Conservation (phyloP, 2,888 invertebrate genomes). For the Nasonia oneida region DNA sequence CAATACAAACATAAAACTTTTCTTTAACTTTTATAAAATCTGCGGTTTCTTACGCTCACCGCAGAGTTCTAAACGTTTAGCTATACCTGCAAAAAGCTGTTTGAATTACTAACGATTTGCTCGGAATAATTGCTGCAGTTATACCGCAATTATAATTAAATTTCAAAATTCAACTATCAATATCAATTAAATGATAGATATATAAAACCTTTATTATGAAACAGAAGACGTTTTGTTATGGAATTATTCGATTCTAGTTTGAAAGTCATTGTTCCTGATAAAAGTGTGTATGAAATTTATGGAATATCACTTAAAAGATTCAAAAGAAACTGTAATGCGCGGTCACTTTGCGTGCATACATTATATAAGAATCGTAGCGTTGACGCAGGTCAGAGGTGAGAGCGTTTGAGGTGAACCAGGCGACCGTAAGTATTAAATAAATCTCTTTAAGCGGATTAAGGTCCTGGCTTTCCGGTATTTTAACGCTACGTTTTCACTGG, state of each 20-base stretch:
- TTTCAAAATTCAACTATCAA: neutral
- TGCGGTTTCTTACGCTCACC: neutral
- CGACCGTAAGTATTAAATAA: constrained; percentile 76
- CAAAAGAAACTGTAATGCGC: neutral
- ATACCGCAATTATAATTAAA: neutral
- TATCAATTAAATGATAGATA: neutral
- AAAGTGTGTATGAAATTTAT: no score
- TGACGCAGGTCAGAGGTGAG: constrained; percentile 31
- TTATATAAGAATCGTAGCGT: neutral
- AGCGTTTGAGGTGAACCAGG: constrained; percentile 69
- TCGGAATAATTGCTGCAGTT: neutral
- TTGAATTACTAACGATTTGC: neutral
- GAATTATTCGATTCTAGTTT: no score
- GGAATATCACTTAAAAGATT: neutral
- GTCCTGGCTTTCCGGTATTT: constrained; percentile 75
- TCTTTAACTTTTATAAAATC: neutral
- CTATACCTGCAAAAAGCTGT: neutral
- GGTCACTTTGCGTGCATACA: neutral
- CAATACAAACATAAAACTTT: neutral
- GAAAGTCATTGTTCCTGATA: neutral
- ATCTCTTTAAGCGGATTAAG: constrained; percentile 76
- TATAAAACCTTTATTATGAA: neutral
- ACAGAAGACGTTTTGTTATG: neutral
- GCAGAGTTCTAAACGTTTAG: neutral
- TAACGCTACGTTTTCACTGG: constrained; percentile 74